phyloP scores from a whole-genome alignment of 1,140 invertebrate species.

The Cylas formicarius region DNA sequence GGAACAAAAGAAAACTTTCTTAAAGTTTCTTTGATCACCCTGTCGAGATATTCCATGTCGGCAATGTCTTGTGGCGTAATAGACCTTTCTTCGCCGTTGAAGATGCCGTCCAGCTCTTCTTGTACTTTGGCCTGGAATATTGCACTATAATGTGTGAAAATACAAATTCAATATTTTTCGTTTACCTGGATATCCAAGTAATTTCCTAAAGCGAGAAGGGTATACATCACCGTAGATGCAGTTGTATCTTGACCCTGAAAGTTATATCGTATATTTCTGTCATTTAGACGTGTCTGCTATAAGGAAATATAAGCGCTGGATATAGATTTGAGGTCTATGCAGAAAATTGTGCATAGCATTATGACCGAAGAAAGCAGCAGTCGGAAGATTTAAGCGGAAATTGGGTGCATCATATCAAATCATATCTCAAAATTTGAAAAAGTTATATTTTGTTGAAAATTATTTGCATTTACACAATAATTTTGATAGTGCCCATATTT shows the following conservation, averaged over 20 bases:
- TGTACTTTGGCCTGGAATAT: slow-evolving; percentile 42
- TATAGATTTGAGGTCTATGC: too few relatives aligned
- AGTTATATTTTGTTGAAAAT: slow-evolving; percentile 5
- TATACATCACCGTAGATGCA: slow-evolving; percentile 49
- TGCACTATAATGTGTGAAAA: neutral
- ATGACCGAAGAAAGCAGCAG: too few relatives aligned
- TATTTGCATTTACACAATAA: too few relatives aligned
- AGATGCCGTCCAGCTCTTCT: slow-evolving; percentile 59
- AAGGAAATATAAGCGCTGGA: too few relatives aligned
- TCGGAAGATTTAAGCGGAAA: too few relatives aligned
- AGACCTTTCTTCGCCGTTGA: slow-evolving; percentile 46
- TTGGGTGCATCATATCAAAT: too few relatives aligned
- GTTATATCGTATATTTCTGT: too few relatives aligned
- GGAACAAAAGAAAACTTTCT: slow-evolving; percentile 67
- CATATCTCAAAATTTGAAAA: too few relatives aligned
- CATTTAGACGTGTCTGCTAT: too few relatives aligned
- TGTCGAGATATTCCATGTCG: slow-evolving; percentile 65
- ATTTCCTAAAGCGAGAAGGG: slow-evolving; percentile 50
- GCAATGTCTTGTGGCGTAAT: slow-evolving; percentile 56
- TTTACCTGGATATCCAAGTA: slow-evolving; percentile 53
- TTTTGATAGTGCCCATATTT: slow-evolving; percentile 5
- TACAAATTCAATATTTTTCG: neutral
- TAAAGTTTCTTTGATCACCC: slow-evolving; percentile 62
- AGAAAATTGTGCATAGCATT: too few relatives aligned
- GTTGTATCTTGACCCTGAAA: slow-evolving; percentile 70